phyloP scores from a whole-genome alignment of 2,113 vertebrate genomes.

The Morone saxatilis region DNA sequence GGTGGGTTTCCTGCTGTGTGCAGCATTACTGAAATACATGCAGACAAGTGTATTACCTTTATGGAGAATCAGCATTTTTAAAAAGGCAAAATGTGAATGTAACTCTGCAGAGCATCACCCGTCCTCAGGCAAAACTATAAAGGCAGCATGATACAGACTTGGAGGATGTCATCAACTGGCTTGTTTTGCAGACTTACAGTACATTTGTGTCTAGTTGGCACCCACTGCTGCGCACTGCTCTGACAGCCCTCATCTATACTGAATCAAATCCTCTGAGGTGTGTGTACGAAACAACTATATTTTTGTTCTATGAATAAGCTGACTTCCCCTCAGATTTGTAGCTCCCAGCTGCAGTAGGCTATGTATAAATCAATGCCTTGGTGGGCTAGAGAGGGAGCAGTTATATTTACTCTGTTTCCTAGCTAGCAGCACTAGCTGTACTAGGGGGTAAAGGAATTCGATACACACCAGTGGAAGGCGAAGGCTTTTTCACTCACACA shows the following conservation, averaged over 20 bases:
- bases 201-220: constrained; percentile 54
- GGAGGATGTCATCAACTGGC: constrained; percentile 45
- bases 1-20: constrained; percentile 57
- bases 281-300: constrained; percentile 76
- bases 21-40: constrained; percentile 40
- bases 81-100: constrained; percentile 35
- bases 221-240: constrained; percentile 51
- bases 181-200: constrained; percentile 54
- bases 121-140: constrained; percentile 34
- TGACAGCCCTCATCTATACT: constrained; percentile 74
- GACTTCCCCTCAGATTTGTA: constrained; percentile 81
- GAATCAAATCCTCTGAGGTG: constrained; percentile 77
- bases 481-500: constrained; percentile 64
- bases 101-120: constrained; percentile 32
- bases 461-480: constrained; percentile 77
- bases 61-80: constrained; percentile 50
- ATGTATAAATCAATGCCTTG: constrained; percentile 83
- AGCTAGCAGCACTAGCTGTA: constrained; percentile 78
- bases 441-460: constrained; percentile 79
- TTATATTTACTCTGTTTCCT: constrained; percentile 83
- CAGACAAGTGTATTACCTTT: constrained; percentile 27
- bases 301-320: constrained; percentile 82
- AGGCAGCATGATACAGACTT: constrained; percentile 22
- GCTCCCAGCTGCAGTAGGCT: constrained; percentile 80
- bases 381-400: constrained; percentile 79